Evolutionary conservation across 2,888 invertebrate genomes (phyloP).

Genomic region (Folsomia manolachei): DNA sequence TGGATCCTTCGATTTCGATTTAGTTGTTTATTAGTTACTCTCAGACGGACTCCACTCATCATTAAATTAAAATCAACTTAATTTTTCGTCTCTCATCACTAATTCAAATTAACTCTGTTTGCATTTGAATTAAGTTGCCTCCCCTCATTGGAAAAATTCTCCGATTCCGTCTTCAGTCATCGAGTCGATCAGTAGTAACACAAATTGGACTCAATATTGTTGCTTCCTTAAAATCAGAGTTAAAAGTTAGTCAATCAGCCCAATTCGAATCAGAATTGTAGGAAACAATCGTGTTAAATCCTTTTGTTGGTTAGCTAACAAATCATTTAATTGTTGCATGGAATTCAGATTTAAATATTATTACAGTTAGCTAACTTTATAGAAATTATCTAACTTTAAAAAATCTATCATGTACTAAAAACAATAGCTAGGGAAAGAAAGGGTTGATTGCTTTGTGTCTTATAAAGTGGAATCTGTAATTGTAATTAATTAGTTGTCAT

Average conservation of each 20-base stretch:
- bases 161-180: too few species aligned
- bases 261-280: neutral
- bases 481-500: neutral
- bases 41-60: slow-evolving; percentile 29
- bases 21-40: slow-evolving; percentile 15
- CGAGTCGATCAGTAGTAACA: neutral
- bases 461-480: neutral
- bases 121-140: neutral
- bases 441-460: too few species aligned
- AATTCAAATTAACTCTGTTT: slow-evolving; percentile 23
- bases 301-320: neutral
- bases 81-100: slow-evolving; percentile 19
- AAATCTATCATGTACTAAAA: neutral
- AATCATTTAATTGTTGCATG: neutral
- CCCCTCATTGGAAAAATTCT: neutral
- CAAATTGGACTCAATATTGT: neutral
- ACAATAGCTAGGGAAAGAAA: too few species aligned
- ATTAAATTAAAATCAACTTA: slow-evolving; percentile 25
- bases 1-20: slow-evolving; percentile 24
- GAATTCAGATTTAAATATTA: neutral
- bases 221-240: neutral
- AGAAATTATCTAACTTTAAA: too few species aligned
- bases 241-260: neutral
- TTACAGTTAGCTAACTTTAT: neutral
- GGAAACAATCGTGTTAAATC: neutral